A percentile compares a stretch with the other conserved stretches of the same genome.
Evolutionary conservation across 2,888 invertebrate species (phyloP).

Genomic region (Malthinus seriepunctatus): DNA sequence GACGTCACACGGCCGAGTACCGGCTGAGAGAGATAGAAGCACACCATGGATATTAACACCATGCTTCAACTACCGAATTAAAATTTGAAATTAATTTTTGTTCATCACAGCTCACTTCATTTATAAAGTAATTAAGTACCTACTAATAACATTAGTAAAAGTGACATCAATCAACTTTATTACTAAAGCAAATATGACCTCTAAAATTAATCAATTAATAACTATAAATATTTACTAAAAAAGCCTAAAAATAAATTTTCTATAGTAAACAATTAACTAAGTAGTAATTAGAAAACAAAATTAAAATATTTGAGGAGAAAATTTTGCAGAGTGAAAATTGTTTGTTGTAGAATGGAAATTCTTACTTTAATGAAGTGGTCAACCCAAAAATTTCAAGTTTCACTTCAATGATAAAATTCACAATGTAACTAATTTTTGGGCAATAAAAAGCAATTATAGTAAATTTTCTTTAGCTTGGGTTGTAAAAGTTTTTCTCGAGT

Average conservation of each 20-base stretch:
- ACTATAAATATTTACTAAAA: background rate
- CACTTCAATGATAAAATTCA: background rate
- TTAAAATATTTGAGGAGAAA: too few species aligned
- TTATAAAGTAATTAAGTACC: background rate
- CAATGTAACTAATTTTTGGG: background rate
- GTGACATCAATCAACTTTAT: background rate
- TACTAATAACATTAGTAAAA: background rate
- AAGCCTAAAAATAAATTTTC: background rate
- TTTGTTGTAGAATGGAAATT: background rate
- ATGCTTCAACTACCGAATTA: too few species aligned
- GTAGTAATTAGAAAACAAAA: background rate
- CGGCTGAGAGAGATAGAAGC: too few species aligned
- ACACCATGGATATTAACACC: too few species aligned
- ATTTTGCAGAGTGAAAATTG: background rate
- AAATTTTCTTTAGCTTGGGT: too few species aligned
- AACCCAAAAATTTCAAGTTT: background rate
- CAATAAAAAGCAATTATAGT: too few species aligned
- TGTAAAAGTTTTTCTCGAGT: too few species aligned
- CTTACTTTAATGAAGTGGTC: background rate
- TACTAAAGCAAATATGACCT: conserved; percentile 1
- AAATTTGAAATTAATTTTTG: too few species aligned
- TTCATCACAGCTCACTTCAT: too few species aligned
- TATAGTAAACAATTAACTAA: background rate
- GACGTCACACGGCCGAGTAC: too few species aligned
- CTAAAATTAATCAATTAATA: conserved; percentile 2